Base-by-base conservation (phyloP, 2,888 invertebrate genomes). In the Brachyptera risi region DNA sequence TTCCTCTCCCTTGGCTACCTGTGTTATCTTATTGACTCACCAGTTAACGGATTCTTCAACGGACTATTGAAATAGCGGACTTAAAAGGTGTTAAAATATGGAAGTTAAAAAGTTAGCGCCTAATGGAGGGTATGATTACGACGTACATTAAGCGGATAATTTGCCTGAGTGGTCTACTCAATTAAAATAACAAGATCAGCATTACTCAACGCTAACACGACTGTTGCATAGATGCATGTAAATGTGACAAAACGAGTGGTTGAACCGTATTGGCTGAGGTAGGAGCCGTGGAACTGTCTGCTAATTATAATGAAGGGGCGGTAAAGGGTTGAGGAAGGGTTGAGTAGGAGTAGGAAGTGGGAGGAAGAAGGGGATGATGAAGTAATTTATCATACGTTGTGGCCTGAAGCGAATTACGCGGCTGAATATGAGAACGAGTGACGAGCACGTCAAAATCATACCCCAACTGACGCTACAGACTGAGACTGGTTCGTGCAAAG, bases 111-210 rank as follows among this genome's bases (percentile, higher is more conserved):
- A 11, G n/a, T n/a, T n/a, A n/a, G n/a, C n/a, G n/a, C n/a, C n/a
- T 44, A 5, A 44, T 17, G 44, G 44, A 4, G 5, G 17, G 40
- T 40, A n/a, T n/a, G 40, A 15, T 9, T 9, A 40, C 40, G 17
- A 9, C n/a, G 15, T 44, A 15, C 44, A 4, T 17, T 19, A 44
- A 31, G 21, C 21, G 19, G 17, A 44, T 19, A 44, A 19, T 19
- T 44, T 21, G 19, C 44, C 11, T 44, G 44, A 44, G 19, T 17
- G 44, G 21, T 44, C 19, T 19, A 44, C 19, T 19, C 44, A 44
- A 44, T 44, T 44, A 44, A 11, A 44, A 44, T 44, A 44, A 44
- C 44, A 44, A 44, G 44, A 44, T 44, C 44, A 3, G 31, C 31
- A 31, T n/a, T n/a, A n/a, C n/a, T n/a, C n/a, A n/a, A n/a, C n/a